Evolutionary conservation across 2,113 vertebrate genomes (phyloP).

Genomic region (Microcebus lehilahytsara): DNA sequence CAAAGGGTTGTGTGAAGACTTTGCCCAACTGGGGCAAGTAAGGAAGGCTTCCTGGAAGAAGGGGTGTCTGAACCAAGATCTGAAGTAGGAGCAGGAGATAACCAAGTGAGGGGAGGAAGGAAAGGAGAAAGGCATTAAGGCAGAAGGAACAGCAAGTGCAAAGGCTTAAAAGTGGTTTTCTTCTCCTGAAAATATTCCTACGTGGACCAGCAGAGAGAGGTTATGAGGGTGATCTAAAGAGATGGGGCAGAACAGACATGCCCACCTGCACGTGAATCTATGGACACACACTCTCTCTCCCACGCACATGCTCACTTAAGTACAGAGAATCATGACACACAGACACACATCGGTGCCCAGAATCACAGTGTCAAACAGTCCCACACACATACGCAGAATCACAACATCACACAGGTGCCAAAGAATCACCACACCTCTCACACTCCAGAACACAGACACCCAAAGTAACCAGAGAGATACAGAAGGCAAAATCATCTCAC

Average conservation of each 20-base stretch:
- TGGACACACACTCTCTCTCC: background rate
- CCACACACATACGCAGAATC: background rate
- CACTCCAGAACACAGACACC: background rate
- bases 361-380: background rate
- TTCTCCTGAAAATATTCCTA: background rate
- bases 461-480: background rate
- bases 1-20: background rate
- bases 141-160: background rate
- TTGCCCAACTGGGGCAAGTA: background rate
- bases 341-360: background rate
- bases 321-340: background rate
- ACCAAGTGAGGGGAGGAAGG: background rate
- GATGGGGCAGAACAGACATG: background rate
- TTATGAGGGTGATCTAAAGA: background rate
- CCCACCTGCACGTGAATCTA: background rate
- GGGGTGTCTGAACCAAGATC: background rate
- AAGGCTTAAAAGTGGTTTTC: background rate
- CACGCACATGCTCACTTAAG: background rate
- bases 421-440: background rate
- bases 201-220: background rate
- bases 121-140: background rate
- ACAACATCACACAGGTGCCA: background rate
- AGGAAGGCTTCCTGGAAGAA: conserved; percentile 27
- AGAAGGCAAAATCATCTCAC: background rate
- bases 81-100: background rate